Evolutionary conservation across 2,113 vertebrate genomes (phyloP), one percentile per base, ranked within the genome.

Genomic region (Halcyon senegalensis): DNA sequence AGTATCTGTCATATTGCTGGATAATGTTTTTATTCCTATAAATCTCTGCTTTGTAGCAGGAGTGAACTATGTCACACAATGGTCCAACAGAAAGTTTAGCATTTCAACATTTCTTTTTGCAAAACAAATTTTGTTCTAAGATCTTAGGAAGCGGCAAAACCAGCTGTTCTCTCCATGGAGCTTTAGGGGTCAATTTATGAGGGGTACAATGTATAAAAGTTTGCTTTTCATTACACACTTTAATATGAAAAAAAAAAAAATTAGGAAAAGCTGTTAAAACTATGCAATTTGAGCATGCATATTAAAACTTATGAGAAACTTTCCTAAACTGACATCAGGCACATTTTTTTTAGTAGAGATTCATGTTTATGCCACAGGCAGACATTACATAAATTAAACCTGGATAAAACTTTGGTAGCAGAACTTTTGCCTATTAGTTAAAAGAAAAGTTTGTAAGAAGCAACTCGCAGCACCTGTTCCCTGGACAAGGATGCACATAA

Each of bases 71-170:
- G 62, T 75, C 48, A 87, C 0, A 0, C 43, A 82, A 50, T 15
- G 7, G 14, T 82, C 73, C 69, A 75, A 68, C 14, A 68, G n/a
- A 89, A 15, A 59, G 18, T 80, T 94, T 31, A 74, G 15, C 44
- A 73, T 70, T 93, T 89, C 76, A 84, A 16, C 28, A 55, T 89
- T 86, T 88, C 33, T 70, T 92, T 77, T 81, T 46, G 30, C 41
- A 89, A 96, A 94, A 55, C 41, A 74, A 41, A 69, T 92, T 51
- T 81, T 17, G 68, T 87, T 64, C 33, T 78, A 81, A 63, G 17
- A 63, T 67, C 64, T 89, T 84, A 82, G 91, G 86, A 95, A 91
- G 69, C 43, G 77, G 39, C 39, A 92, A 94, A 94, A 84, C 3
- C 87, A 95, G 60, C 77, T 91, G 74, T 84, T 92, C 46, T 87